Base-by-base conservation (phyloP, 1,140 invertebrate species). In the Linepithema humile region DNA sequence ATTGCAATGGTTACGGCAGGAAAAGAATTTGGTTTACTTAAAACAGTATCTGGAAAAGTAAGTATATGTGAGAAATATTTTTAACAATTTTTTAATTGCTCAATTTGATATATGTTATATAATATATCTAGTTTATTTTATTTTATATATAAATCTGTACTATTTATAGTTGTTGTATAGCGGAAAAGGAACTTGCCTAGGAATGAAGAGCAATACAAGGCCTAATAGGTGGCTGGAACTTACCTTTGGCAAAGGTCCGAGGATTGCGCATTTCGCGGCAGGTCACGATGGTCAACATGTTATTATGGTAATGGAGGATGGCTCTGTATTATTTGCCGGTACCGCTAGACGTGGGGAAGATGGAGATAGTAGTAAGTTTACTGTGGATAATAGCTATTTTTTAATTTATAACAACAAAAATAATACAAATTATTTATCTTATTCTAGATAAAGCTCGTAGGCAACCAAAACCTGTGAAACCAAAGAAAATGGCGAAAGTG, bases 241-340 rank as follows among this genome's bases (percentile, higher is more conserved):
- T 60, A 92, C 95, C 15, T 95, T 98, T 77, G 96, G 96, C 0
- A 98, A 98, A 95, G 95, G 96, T 80, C 96, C 96, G 40, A 97
- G 96, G 90, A 96, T 98, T 77, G 92, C 95, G 0, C 96, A 98
- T 93, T 96, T 98, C 85, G 96, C 98, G 0, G 96, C 98, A 20
- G 98, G 98, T 0, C 98, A 99, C 92, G 98, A 99, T 91, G 98
- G 98, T 10, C 96, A 97, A 43, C 98, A 99, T 94, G 97, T 97
- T 0, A 94, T 99, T 62, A 93, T 99, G 4, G 95, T 99, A 5
- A 96, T 98, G 59, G 98, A 99, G 85, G 98, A 99, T 93, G 98
- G 98, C 0, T 96, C 96, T 7, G 97, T 98, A 0, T 97, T 97
- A 90, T 98, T 98, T 95, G 96, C 97, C 64, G 98, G 98, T 0